These are phyloP conservation scores for Xyliphius kryptos DNA, from an alignment of 2,113 vertebrate species.

Conservation along the genomic window DNA sequence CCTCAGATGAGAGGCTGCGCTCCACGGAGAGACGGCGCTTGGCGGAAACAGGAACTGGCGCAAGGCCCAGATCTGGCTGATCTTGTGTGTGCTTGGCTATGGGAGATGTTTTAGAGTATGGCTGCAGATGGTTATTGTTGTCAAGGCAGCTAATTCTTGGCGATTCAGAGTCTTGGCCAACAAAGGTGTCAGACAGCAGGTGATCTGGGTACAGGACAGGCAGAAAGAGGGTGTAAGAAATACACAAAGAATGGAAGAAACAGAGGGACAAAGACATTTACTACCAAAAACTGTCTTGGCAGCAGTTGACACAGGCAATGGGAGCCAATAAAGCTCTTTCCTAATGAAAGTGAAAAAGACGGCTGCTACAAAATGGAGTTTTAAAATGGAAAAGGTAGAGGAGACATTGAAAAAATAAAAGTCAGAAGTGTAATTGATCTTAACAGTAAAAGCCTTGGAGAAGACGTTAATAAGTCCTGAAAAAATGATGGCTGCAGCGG, in stretches of 20 bases:
- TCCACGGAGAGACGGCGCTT: constrained; percentile 79
- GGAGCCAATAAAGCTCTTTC: constrained; percentile 34
- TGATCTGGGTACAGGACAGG: constrained; percentile 80
- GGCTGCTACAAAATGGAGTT: background rate
- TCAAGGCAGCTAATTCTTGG: constrained; percentile 64
- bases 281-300: constrained; percentile 29
- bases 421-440: too few species aligned
- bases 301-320: constrained; percentile 28
- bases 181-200: constrained; percentile 80
- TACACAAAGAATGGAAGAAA: constrained; percentile 8
- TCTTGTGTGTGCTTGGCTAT: constrained; percentile 45
- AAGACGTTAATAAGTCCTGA: too few species aligned
- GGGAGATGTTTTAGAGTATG: constrained; percentile 41
- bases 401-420: too few species aligned
- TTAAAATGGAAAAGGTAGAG: constrained; percentile 1
- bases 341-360: constrained; percentile 28
- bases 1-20: constrained; percentile 74
- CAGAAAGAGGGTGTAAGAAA: constrained; percentile 11
- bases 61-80: constrained; percentile 29
- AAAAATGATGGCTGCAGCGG: too few species aligned
- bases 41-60: constrained; percentile 37
- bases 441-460: too few species aligned
- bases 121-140: constrained; percentile 54
- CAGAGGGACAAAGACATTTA: constrained; percentile 1
- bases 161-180: constrained; percentile 78